These are phyloP conservation scores for Mylabris sibirica DNA, from an alignment of 2,888 invertebrate species.

Conservation along the genomic window DNA sequence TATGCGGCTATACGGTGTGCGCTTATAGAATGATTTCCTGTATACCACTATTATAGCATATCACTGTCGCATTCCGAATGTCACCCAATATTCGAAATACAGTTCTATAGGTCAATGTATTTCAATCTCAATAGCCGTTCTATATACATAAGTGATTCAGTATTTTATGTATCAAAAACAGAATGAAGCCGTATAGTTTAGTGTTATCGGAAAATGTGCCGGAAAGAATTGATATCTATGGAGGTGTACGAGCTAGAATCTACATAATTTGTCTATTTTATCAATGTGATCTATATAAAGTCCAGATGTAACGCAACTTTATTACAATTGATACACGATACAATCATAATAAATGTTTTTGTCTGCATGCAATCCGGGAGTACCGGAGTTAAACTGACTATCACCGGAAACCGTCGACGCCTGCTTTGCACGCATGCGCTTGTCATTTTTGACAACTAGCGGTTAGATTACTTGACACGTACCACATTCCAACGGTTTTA, in stretches of 20 bases:
- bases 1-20: background rate
- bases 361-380: slow-evolving; percentile 41
- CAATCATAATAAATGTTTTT: slow-evolving; percentile 46
- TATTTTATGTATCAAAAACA: slow-evolving; percentile 1
- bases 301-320: slow-evolving; percentile 44
- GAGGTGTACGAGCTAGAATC: slow-evolving; percentile 30
- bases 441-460: slow-evolving; percentile 30
- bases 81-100: background rate
- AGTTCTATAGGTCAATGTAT: background rate
- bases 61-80: background rate
- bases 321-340: slow-evolving; percentile 49
- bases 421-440: slow-evolving; percentile 33
- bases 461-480: slow-evolving; percentile 31
- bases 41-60: background rate
- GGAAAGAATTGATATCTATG: slow-evolving; percentile 29
- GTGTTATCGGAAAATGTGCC: slow-evolving; percentile 27
- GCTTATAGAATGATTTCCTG: slow-evolving; percentile 11
- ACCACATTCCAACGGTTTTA: slow-evolving; percentile 24
- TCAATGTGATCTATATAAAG: slow-evolving; percentile 40
- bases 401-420: slow-evolving; percentile 32
- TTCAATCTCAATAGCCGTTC: background rate
- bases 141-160: background rate
- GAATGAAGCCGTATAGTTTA: slow-evolving; percentile 10
- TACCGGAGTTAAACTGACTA: slow-evolving; percentile 34
- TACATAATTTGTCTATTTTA: slow-evolving; percentile 45